Evolutionary conservation across 2,797 vertebrate genomes (phyloP).

Genomic region (Typhlichthys eigenmanni): DNA sequence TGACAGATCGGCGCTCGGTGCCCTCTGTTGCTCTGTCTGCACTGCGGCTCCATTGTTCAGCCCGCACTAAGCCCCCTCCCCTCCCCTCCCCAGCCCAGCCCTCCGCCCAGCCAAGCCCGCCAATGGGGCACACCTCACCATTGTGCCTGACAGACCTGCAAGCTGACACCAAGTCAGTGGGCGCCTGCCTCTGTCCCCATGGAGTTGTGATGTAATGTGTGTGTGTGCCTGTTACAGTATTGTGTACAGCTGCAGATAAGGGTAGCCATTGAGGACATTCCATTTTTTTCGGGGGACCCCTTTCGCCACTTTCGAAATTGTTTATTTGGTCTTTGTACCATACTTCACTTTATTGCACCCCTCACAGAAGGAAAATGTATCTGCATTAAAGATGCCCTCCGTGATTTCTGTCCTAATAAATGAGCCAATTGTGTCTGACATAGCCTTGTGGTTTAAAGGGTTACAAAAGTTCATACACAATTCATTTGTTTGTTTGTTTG

Average conservation of each 20-base stretch:
- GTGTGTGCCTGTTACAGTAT: constrained; percentile 1
- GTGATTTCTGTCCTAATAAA: no score
- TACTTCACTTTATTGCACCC: neutral
- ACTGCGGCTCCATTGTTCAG: constrained; percentile 74
- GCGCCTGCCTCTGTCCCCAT: constrained; percentile 57
- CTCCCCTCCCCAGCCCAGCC: constrained; percentile 12
- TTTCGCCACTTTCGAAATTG: no score
- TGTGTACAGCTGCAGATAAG: neutral
- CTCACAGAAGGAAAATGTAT: constrained; percentile 5
- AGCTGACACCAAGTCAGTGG: constrained; percentile 64
- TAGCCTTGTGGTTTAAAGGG: no score
- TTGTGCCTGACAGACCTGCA: constrained; percentile 73
- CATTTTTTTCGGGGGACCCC: no score
- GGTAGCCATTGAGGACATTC: no score
- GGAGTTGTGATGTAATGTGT: constrained; percentile 45
- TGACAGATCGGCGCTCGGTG: constrained; percentile 67
- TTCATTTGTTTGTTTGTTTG: no score
- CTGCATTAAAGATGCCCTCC: constrained; percentile 1
- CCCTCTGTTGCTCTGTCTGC: constrained; percentile 65
- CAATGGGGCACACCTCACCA: constrained; percentile 66
- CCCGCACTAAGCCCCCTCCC: constrained; percentile 38
- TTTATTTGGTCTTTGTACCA: no score
- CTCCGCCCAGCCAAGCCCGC: constrained; percentile 20
- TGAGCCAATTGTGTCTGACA: no score
- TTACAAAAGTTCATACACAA: no score